Evolutionary conservation across 1,140 invertebrate genomes (phyloP).

Genomic region (Temnothorax nylanderi): DNA sequence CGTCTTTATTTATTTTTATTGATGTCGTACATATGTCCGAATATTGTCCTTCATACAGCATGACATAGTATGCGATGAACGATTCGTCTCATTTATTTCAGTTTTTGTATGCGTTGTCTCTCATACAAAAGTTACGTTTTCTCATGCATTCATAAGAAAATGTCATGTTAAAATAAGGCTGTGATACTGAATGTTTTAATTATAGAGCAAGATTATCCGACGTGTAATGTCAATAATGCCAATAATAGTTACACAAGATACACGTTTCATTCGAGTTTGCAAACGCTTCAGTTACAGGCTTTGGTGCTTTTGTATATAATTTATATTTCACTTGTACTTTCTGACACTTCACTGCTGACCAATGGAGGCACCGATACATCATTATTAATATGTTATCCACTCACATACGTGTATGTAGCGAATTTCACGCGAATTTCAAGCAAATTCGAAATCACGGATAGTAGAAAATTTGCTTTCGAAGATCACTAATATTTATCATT

Average conservation of each 20-base stretch:
- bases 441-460: conserved; percentile 32
- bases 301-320: conserved; percentile 64
- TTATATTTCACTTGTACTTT: conserved; percentile 45
- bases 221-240: conserved; percentile 9
- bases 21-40: conserved; percentile 13
- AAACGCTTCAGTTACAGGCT: conserved; percentile 55
- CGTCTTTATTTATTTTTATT: conserved; percentile 39
- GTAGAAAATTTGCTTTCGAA: conserved; percentile 38
- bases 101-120: conserved; percentile 56
- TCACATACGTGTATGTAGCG: conserved; percentile 23
- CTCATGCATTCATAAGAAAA: conserved; percentile 23
- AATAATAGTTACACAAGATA: conserved; percentile 37
- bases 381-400: conserved; percentile 22
- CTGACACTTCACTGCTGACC: conserved; percentile 61
- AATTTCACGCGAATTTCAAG: background rate
- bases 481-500: conserved; percentile 19
- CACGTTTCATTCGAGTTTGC: conserved; percentile 43
- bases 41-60: conserved; percentile 64
- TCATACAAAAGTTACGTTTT: conserved; percentile 23
- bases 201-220: conserved; percentile 48
- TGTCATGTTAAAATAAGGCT: background rate
- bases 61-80: conserved; percentile 58
- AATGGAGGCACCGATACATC: background rate
- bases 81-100: conserved; percentile 42
- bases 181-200: conserved; percentile 2